Conservation (phyloP, 2,113 vertebrate species). For the Perca schrenkii region DNA sequence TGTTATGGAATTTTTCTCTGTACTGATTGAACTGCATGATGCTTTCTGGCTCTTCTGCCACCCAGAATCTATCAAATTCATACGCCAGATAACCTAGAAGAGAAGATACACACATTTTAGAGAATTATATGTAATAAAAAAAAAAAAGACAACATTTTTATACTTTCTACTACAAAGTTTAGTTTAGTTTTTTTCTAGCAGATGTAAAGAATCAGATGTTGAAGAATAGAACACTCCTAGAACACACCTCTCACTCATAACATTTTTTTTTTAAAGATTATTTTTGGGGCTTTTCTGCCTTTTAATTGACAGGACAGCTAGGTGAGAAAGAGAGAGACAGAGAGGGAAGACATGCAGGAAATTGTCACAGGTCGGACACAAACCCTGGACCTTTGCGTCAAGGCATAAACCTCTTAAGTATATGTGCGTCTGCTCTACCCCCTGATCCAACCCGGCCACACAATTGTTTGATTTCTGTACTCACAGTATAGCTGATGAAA, state of each 20-base stretch:
- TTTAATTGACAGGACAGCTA: too few relatives aligned
- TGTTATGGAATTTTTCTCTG: constrained; percentile 95
- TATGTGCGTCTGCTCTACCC: too few relatives aligned
- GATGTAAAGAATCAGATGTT: not conserved
- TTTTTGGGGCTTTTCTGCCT: too few relatives aligned
- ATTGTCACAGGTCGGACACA: too few relatives aligned
- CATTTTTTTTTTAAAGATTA: too few relatives aligned
- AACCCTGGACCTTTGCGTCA: too few relatives aligned
- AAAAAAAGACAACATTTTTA: not conserved
- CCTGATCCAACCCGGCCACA: too few relatives aligned
- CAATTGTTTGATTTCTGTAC: constrained; percentile 61
- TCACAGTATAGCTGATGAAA: constrained; percentile 98
- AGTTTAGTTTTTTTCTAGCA: not conserved
- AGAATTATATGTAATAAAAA: not conserved
- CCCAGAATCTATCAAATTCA: constrained; percentile 98
- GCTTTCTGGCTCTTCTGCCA: constrained; percentile 95
- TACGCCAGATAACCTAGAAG: constrained; percentile 93
- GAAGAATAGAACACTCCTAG: not conserved
- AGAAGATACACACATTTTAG: constrained; percentile 1
- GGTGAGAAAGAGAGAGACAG: too few relatives aligned
- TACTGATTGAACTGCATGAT: constrained; percentile 99
- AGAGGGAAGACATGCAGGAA: too few relatives aligned
- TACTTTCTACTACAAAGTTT: not conserved
- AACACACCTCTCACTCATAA: too few relatives aligned
- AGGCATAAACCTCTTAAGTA: too few relatives aligned